phyloP scores from a whole-genome alignment of 2,113 vertebrate species.

The Tragelaphus strepsiceros region DNA sequence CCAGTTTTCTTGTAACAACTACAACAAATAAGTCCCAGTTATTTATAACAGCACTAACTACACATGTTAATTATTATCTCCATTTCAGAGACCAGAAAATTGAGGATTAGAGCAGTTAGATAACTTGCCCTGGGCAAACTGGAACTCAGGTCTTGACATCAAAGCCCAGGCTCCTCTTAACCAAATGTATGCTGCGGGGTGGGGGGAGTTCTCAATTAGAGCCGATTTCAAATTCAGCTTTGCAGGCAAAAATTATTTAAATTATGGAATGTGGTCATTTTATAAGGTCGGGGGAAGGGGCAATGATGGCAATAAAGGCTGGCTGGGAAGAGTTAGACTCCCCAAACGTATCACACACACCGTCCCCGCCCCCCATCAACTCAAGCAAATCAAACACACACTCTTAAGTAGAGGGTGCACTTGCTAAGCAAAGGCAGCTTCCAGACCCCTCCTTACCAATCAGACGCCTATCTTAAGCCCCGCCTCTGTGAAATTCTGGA shows the following conservation, averaged over 20 bases:
- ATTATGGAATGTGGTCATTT: neutral
- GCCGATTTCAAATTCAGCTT: neutral
- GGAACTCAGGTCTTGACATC: neutral
- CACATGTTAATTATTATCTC: neutral
- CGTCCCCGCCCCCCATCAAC: neutral
- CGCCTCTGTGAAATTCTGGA: slow-evolving; percentile 41
- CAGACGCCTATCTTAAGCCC: slow-evolving; percentile 32
- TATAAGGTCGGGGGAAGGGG: neutral
- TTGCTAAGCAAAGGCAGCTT: slow-evolving; percentile 33
- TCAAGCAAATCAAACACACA: neutral
- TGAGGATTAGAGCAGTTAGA: neutral
- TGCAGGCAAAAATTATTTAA: neutral
- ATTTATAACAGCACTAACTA: neutral
- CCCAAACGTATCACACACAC: neutral
- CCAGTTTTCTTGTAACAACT: neutral
- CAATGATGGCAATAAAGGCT: neutral
- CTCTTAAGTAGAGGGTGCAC: neutral
- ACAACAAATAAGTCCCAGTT: neutral
- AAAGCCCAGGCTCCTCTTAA: neutral
- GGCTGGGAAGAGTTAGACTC: neutral
- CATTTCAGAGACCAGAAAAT: neutral
- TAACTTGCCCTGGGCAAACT: neutral
- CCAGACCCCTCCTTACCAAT: slow-evolving; percentile 33
- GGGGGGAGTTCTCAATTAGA: neutral
- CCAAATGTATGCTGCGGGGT: neutral